Evolutionary conservation across 2,888 invertebrate species (phyloP).

Genomic region (Melanargia galathea): DNA sequence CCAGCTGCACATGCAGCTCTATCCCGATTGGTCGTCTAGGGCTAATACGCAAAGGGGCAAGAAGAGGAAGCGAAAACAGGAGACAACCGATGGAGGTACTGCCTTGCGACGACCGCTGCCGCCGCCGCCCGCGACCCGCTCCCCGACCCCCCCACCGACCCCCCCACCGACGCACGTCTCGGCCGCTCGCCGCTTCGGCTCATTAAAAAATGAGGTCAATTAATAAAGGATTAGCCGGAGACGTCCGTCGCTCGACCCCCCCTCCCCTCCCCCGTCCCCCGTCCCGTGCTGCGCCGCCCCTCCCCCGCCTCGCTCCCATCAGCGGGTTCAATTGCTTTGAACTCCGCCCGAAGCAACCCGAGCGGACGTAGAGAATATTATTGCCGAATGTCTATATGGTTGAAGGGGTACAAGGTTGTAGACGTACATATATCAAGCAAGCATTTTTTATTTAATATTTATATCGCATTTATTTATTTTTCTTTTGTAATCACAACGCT

Average conservation of each 20-base stretch:
- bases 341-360: constrained; percentile 59
- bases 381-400: constrained; percentile 77
- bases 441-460: constrained; percentile 71
- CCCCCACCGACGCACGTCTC: constrained; percentile 58
- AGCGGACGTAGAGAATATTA: constrained; percentile 65
- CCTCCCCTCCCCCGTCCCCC: constrained; percentile 49
- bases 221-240: constrained; percentile 73
- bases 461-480: constrained; percentile 80
- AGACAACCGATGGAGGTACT: constrained; percentile 98
- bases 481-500: constrained; percentile 67
- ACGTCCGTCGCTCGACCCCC: constrained; percentile 64
- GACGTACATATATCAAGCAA: constrained; percentile 72
- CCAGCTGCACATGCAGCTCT: constrained; percentile 99
- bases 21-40: constrained; percentile 99
- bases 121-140: constrained; percentile 51
- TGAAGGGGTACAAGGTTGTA: constrained; percentile 81
- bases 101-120: constrained; percentile 77
- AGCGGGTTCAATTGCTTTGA: constrained; percentile 74
- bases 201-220: constrained; percentile 76
- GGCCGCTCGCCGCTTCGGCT: constrained; percentile 53
- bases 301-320: constrained; percentile 48
- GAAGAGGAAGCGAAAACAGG: constrained; percentile 99
- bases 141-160: constrained; percentile 26
- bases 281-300: constrained; percentile 40
- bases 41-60: constrained; percentile 99